Evolutionary conservation across 1,140 invertebrate species (phyloP).

Genomic region (Phortica variegata): DNA sequence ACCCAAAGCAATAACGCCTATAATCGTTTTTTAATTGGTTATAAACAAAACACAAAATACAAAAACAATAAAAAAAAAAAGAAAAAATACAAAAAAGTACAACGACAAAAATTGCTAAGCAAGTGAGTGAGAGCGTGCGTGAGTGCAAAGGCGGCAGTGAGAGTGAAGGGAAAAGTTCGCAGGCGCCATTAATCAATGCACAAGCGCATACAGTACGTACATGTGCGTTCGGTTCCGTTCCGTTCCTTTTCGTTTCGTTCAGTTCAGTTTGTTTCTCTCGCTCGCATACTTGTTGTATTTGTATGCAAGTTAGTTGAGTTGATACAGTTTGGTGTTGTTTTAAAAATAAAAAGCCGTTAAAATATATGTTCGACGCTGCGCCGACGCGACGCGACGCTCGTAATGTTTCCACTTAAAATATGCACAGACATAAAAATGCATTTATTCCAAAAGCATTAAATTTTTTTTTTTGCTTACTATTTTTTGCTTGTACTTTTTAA

Average conservation of each 20-base stretch:
- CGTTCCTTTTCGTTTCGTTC: too few species aligned
- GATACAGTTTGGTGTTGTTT: slow-evolving; percentile 23
- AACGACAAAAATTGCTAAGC: slow-evolving; percentile 1
- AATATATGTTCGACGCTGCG: too few species aligned
- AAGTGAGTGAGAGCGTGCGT: background rate
- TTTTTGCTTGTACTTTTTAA: too few species aligned
- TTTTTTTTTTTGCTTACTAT: too few species aligned
- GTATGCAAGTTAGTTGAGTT: slow-evolving; percentile 16
- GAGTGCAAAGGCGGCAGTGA: background rate
- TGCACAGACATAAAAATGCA: slow-evolving; percentile 10
- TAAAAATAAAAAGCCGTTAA: slow-evolving; percentile 36
- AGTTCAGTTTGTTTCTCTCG: too few species aligned
- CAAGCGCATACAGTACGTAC: background rate
- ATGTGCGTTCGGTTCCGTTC: too few species aligned
- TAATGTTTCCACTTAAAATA: slow-evolving; percentile 27
- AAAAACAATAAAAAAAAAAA: slow-evolving; percentile 9
- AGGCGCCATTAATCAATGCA: slow-evolving; percentile 6
- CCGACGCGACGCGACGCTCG: background rate
- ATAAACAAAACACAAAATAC: slow-evolving; percentile 2
- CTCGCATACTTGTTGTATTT: too few species aligned
- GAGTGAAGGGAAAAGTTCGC: background rate
- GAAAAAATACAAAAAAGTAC: slow-evolving; percentile 11
- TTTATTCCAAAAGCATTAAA: too few species aligned
- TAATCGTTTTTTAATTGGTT: too few species aligned
- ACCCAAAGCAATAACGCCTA: too few species aligned